These are phyloP conservation scores for Idaea biselata DNA, from an alignment of 2,888 invertebrate genomes.

Conservation along the genomic window DNA sequence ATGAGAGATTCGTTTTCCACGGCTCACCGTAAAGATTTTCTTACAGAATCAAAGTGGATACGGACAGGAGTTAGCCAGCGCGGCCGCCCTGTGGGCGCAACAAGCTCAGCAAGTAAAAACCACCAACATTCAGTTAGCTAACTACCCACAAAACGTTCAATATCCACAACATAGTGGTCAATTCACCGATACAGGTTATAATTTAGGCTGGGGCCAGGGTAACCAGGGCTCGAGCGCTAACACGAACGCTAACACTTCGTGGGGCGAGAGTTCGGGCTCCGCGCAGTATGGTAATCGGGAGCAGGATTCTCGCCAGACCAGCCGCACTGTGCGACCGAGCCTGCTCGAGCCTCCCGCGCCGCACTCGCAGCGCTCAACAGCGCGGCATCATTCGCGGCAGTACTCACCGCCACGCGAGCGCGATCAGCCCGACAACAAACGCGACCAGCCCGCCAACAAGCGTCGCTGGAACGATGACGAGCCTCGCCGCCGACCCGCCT, in stretches of 20 bases:
- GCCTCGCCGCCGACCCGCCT: not conserved
- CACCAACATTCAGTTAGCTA: not conserved
- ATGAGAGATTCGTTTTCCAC: not conserved
- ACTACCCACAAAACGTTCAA: not conserved
- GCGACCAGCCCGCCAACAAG: not conserved
- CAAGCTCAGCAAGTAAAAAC: not conserved
- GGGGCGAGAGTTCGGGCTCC: not conserved
- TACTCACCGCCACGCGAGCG: not conserved
- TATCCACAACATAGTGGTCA: not conserved
- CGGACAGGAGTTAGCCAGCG: not conserved
- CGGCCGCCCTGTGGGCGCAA: not conserved
- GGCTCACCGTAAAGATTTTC: not conserved
- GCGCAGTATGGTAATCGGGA: not conserved
- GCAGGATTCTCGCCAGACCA: not conserved
- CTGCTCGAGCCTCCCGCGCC: not conserved
- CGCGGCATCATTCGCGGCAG: not conserved
- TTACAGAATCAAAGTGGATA: not conserved
- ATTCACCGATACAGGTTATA: not conserved
- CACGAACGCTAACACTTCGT: not conserved
- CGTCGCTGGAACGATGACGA: not conserved
- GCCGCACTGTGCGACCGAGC: not conserved
- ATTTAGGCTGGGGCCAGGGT: not conserved
- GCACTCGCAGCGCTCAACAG: not conserved
- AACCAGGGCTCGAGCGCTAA: not conserved
- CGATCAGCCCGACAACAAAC: no score